These are phyloP conservation scores for Muscicapa striata DNA, from an alignment of 2,797 vertebrate species.

Conservation along the genomic window DNA sequence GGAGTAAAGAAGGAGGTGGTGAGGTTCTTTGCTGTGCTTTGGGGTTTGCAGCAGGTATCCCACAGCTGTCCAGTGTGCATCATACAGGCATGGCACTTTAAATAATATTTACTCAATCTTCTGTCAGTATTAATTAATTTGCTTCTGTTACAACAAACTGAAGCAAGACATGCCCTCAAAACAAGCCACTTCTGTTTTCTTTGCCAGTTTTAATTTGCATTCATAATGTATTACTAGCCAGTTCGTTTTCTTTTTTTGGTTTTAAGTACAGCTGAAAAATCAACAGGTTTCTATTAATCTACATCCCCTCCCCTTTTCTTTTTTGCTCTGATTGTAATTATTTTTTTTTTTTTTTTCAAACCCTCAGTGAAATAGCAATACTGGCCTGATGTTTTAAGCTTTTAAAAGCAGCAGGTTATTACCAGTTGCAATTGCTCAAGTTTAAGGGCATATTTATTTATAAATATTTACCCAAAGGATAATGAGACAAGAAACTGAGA, in stretches of 20 bases:
- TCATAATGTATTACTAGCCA: neutral
- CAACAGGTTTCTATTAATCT: neutral
- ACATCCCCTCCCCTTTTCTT: neutral
- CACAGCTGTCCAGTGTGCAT: neutral
- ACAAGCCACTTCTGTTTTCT: neutral
- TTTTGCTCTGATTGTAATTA: neutral
- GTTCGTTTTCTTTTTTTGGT: neutral
- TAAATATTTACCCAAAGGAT: constrained; percentile 16
- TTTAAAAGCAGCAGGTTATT: neutral
- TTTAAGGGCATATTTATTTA: neutral
- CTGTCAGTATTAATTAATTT: neutral
- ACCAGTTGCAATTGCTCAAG: neutral
- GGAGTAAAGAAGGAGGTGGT: neutral
- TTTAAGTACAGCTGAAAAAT: neutral
- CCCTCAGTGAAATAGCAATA: neutral
- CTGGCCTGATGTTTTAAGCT: neutral
- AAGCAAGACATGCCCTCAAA: neutral
- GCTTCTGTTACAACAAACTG: neutral
- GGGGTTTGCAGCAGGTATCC: neutral
- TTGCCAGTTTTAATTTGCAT: neutral
- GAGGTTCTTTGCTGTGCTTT: neutral
- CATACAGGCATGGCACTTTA: neutral
- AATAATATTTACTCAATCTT: neutral
- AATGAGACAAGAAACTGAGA: neutral
- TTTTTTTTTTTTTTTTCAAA: neutral